These are phyloP conservation scores for Temnothorax longispinosus DNA, from an alignment of 1,140 invertebrate genomes.

Conservation along the genomic window DNA sequence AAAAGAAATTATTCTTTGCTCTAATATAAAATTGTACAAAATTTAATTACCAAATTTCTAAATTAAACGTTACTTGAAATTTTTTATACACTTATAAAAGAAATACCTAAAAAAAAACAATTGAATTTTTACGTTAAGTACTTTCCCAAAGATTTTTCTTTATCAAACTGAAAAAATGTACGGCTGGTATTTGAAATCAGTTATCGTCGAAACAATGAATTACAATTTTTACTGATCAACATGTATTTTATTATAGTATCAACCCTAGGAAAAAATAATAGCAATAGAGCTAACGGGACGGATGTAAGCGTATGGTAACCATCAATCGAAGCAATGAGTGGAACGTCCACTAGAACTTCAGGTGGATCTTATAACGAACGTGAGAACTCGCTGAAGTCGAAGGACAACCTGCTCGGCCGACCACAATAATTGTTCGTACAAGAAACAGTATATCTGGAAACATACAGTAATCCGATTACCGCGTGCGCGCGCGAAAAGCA, in stretches of 20 bases:
- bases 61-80: too few relatives aligned
- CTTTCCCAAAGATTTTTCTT: neutral
- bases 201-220: neutral
- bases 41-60: neutral
- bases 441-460: neutral
- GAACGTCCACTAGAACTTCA: neutral
- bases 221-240: neutral
- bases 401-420: slow-evolving; percentile 2
- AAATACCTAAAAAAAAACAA: too few relatives aligned
- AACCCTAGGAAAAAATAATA: neutral
- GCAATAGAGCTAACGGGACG: neutral
- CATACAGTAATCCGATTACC: neutral
- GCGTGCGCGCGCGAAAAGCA: neutral
- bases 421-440: slow-evolving; percentile 24
- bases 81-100: too few relatives aligned
- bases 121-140: neutral
- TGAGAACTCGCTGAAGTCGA: slow-evolving; percentile 27
- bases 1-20: neutral
- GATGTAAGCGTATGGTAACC: slow-evolving; percentile 16
- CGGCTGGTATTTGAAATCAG: neutral
- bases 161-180: neutral
- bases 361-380: slow-evolving; percentile 16
- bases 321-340: neutral
- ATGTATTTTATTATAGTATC: neutral
- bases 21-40: neutral